Conservation (phyloP, 2,113 vertebrate genomes). For the Gracilinanus agilis region DNA sequence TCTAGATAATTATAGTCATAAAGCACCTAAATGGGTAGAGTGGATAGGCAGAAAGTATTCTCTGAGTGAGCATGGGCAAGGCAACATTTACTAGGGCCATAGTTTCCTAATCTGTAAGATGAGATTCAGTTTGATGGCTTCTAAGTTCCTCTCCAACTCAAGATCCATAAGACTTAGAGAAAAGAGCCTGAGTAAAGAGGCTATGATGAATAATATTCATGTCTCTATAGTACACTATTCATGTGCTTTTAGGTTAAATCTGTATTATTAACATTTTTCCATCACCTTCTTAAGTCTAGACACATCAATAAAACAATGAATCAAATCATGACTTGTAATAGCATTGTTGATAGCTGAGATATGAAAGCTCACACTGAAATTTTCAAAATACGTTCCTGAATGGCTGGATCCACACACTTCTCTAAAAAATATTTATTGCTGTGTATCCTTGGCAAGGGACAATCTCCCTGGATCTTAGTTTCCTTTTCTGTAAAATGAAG, state of each 20-base stretch:
- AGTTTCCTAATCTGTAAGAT: not conserved
- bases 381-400: not conserved
- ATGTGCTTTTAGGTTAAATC: not conserved
- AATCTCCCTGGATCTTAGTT: not conserved
- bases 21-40: not conserved
- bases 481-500: not conserved
- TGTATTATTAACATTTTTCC: not conserved
- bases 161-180: not conserved
- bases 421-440: not conserved
- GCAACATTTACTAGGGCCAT: not conserved
- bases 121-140: not conserved
- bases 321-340: not conserved
- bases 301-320: not conserved
- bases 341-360: not conserved
- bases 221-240: not conserved
- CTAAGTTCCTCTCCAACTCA: not conserved
- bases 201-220: not conserved
- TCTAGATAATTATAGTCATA: not conserved
- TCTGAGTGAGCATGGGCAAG: not conserved
- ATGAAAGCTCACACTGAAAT: not conserved
- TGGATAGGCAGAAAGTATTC: not conserved
- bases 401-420: not conserved
- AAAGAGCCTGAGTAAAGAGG: not conserved
- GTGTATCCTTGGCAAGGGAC: not conserved
- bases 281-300: not conserved